These are phyloP conservation scores for Alces alces DNA, from an alignment of 2,113 vertebrate species.

Conservation along the genomic window DNA sequence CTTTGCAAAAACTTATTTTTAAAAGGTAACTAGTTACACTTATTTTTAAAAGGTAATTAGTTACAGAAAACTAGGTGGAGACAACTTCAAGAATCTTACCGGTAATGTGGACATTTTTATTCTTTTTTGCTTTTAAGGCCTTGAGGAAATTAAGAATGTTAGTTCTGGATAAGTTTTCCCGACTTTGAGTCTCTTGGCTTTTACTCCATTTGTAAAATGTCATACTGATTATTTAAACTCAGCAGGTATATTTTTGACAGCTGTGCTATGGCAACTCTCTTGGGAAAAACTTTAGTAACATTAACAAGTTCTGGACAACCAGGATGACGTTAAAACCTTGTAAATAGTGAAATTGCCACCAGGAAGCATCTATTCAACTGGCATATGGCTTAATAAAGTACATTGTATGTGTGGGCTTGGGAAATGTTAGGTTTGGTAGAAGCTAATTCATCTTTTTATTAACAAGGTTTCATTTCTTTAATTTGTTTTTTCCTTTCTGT, in stretches of 20 bases:
- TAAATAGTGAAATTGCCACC: background rate
- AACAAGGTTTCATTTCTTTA: background rate
- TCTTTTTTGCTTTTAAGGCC: background rate
- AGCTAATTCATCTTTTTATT: background rate
- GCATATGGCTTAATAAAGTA: background rate
- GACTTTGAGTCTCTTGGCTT: slow-evolving; percentile 31
- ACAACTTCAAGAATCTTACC: background rate
- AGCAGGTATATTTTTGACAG: slow-evolving; percentile 18
- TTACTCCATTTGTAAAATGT: slow-evolving; percentile 37
- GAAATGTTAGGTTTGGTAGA: background rate
- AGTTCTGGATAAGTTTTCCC: slow-evolving; percentile 43
- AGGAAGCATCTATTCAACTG: background rate
- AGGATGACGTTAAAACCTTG: background rate
- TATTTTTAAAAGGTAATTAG: slow-evolving; percentile 12
- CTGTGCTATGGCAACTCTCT: background rate
- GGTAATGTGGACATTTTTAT: background rate
- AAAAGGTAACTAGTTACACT: slow-evolving; percentile 29
- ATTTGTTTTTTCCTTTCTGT: background rate
- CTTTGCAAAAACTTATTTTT: slow-evolving; percentile 13
- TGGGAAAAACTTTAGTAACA: background rate
- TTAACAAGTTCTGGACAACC: background rate
- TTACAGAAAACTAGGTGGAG: slow-evolving; percentile 11
- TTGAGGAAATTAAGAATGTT: slow-evolving; percentile 46
- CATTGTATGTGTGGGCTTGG: background rate
- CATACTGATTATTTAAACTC: slow-evolving; percentile 31